Conservation (phyloP, 2,113 vertebrate genomes). For the Semnornis frantzii region DNA sequence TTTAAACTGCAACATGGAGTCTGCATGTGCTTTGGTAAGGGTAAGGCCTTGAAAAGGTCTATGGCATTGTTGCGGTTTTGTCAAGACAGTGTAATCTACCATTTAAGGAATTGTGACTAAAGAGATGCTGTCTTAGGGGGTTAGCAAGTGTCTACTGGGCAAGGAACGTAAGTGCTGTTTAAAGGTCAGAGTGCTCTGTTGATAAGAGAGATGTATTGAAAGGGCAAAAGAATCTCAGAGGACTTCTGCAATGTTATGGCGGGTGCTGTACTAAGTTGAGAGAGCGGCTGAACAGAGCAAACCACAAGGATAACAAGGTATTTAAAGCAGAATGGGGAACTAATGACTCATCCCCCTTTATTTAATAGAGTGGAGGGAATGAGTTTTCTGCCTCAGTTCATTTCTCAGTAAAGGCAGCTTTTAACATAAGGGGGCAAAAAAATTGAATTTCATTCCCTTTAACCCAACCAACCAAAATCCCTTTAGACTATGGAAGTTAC, state of each 20-base stretch:
- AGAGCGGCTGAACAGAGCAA: constrained; percentile 12
- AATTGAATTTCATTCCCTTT: not conserved
- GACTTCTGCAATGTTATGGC: not conserved
- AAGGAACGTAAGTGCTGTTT: not conserved
- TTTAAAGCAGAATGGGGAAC: constrained; percentile 26
- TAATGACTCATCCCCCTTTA: not conserved
- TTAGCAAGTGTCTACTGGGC: not conserved
- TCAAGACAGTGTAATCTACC: not conserved
- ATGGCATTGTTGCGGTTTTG: not conserved
- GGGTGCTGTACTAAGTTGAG: not conserved
- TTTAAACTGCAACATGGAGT: not conserved
- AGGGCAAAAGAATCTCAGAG: not conserved
- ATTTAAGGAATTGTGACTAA: not conserved
- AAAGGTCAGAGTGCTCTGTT: not conserved
- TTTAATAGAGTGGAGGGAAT: not conserved
- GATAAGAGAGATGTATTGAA: not conserved
- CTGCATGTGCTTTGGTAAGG: not conserved
- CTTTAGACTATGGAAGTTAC: not conserved
- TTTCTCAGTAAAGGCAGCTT: not conserved
- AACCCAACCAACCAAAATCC: not conserved
- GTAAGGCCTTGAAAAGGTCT: not conserved
- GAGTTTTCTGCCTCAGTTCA: not conserved
- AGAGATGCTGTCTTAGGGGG: not conserved
- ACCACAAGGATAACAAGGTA: not conserved
- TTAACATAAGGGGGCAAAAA: not conserved